phyloP scores from a whole-genome alignment of 2,888 invertebrate genomes.

The Lepeophtheirus nordmannii region DNA sequence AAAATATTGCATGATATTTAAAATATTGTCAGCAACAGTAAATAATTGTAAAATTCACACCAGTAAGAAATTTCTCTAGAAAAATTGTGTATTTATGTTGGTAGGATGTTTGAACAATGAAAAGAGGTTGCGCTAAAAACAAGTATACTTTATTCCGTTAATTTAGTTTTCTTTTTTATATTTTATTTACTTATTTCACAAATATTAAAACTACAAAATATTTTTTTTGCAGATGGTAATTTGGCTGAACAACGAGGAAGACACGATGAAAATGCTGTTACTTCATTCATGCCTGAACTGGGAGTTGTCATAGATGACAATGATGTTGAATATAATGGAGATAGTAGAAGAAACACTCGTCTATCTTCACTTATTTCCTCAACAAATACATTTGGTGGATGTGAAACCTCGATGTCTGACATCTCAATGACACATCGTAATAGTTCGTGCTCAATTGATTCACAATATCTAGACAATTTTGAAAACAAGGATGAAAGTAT shows the following conservation, averaged over 20 bases:
- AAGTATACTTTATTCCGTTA: no score
- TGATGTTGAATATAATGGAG: not conserved
- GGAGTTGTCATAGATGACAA: not conserved
- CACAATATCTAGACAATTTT: not conserved
- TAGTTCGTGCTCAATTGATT: not conserved
- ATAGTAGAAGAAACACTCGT: not conserved
- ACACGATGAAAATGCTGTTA: not conserved
- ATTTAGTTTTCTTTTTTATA: no score
- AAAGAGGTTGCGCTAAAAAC: no score
- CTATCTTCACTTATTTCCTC: not conserved
- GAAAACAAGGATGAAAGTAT: not conserved
- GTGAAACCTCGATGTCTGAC: not conserved
- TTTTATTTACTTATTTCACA: no score
- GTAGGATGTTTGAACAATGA: no score
- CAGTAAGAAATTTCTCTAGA: no score
- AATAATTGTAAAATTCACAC: no score
- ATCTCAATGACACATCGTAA: not conserved
- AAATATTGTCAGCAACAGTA: no score
- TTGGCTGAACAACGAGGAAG: not conserved
- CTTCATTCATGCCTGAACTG: not conserved
- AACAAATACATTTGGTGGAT: not conserved
- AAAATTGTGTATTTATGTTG: no score
- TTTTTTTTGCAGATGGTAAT: not conserved
- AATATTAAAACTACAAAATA: no score
- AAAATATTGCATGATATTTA: no score